Conservation (phyloP, 1,140 invertebrate genomes). For the Pogonomyrmex barbatus region DNA sequence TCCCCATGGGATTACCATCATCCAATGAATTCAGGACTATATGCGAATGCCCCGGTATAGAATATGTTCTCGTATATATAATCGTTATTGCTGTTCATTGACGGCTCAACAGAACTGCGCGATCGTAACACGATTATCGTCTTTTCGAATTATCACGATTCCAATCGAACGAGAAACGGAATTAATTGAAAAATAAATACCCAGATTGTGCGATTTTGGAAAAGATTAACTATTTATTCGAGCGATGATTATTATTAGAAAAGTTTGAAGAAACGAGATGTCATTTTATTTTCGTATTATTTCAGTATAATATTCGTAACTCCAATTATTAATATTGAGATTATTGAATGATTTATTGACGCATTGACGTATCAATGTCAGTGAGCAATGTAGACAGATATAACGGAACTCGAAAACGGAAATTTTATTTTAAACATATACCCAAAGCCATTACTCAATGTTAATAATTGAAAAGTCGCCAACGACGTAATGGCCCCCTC, state of each 20-base stretch:
- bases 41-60: neutral
- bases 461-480: slow-evolving; percentile 4
- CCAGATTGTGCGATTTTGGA: neutral
- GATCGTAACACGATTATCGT: slow-evolving; percentile 31
- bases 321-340: neutral
- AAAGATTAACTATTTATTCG: neutral
- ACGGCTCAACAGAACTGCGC: neutral
- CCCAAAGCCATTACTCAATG: neutral
- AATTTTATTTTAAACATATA: neutral
- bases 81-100: neutral
- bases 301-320: neutral
- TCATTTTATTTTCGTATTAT: neutral
- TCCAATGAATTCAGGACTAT: slow-evolving; percentile 41
- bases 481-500: neutral
- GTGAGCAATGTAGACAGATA: neutral
- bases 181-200: slow-evolving; percentile 23
- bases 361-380: neutral
- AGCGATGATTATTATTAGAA: neutral
- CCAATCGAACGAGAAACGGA: neutral
- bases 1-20: neutral
- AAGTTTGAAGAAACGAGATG: neutral
- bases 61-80: slow-evolving; percentile 5
- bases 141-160: neutral
- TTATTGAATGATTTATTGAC: neutral
- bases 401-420: neutral